phyloP scores from a whole-genome alignment of 1,140 invertebrate species.

The Drosophila bifasciata region DNA sequence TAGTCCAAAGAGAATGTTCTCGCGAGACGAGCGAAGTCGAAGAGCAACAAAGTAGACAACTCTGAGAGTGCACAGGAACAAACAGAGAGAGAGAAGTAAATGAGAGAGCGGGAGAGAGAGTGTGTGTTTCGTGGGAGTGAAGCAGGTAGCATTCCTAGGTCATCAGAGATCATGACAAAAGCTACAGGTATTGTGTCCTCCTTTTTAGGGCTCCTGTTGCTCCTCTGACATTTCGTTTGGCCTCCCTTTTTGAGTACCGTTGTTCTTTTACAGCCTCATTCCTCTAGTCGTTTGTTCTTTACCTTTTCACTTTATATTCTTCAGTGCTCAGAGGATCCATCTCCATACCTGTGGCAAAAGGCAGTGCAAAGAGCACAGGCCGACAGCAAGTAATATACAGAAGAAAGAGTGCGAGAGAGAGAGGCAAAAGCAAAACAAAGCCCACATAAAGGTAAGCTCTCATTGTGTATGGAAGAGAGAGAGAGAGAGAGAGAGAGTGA shows the following conservation, averaged over 20 bases:
- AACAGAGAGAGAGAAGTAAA: neutral
- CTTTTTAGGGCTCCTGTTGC: too few species aligned
- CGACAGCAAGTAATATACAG: constrained; percentile 33
- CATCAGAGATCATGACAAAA: too few species aligned
- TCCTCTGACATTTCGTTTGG: too few species aligned
- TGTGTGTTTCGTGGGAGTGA: constrained; percentile 4
- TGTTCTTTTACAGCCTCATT: too few species aligned
- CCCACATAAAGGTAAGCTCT: constrained; percentile 4
- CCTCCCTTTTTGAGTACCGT: too few species aligned
- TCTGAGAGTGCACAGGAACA: constrained; percentile 12
- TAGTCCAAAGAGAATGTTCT: too few species aligned
- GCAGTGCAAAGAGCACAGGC: constrained; percentile 27
- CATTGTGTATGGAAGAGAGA: neutral
- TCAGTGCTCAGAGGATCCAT: constrained; percentile 3
- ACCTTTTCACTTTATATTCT: neutral
- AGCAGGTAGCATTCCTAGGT: constrained; percentile 57
- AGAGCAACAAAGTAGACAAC: neutral
- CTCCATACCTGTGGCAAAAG: constrained; percentile 19
- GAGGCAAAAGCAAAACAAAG: constrained; percentile 56
- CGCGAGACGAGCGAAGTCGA: too few species aligned
- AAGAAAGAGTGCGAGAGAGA: constrained; percentile 25
- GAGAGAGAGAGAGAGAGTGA: neutral
- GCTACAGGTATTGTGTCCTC: too few species aligned
- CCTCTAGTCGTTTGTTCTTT: too few species aligned
- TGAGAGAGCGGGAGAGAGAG: constrained; percentile 2